Base-by-base conservation (phyloP, 2,797 vertebrate species). In the Prunella strophiata region DNA sequence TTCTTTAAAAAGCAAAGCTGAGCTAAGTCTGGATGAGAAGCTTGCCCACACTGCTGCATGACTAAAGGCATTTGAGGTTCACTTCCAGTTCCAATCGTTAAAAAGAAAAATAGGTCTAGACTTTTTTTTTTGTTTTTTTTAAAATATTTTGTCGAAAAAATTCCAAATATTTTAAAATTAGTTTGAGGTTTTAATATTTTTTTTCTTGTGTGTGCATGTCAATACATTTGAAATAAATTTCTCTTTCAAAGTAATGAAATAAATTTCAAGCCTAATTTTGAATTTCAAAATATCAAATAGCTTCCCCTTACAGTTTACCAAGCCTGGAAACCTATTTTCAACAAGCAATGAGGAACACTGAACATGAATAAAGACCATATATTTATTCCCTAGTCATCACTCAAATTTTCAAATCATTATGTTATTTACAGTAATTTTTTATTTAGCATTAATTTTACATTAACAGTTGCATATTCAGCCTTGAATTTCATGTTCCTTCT, bases 1-100 rank as follows among this genome's bases (percentile, higher is more conserved):
- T 52, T 85, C 55, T n/a, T 80, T 91, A 57, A 77, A 92, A 93
- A 91, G 48, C 26, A 92, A 88, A 77, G 65, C 45, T 74, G 61
- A 82, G 72, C 51, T 83, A 70, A 68, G 16, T 63, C 57, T 59
- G 65, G 50, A 65, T 51, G 3, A 84, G 86, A 91, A 89, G 38
- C 11, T 71, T 72, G 14, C 62, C 40, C 6, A 2, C 38, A 38
- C 17, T 40, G 36, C 21, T 91, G 57, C 45, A 83, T n/a, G 65
- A 71, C 26, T 88, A 61, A 93, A 74, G 50, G 23, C 22, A 83
- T 88, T 52, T 80, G 26, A 68, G 73, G 48, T 67, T 83, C 26
- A 59, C 18, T 62, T 80, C 25, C 34, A 50, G 30, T 67, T 90
- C 48, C 40, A 90, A n/a, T 67, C 62, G 11, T 42, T 67, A 32